phyloP scores from a whole-genome alignment of 2,797 vertebrate genomes.

The Sorex maritimensis region DNA sequence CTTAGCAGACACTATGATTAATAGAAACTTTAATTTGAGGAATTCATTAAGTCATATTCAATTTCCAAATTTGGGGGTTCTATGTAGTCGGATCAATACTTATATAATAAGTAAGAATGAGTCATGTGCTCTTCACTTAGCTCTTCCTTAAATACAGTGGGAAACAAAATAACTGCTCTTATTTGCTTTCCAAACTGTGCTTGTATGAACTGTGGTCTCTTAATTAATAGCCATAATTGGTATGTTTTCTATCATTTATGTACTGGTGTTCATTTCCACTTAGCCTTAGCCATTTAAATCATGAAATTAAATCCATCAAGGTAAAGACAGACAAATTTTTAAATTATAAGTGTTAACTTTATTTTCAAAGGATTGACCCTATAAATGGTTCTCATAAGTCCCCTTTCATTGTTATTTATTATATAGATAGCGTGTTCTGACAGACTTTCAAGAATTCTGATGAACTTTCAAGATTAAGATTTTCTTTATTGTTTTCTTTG shows the following conservation, averaged over 20 bases:
- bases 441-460: too few species aligned
- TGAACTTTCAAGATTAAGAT: too few species aligned
- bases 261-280: not conserved
- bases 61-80: slow-evolving; percentile 23
- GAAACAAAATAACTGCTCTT: not conserved
- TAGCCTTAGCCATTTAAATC: not conserved
- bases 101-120: not conserved
- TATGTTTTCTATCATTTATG: not conserved
- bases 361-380: not conserved
- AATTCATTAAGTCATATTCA: slow-evolving; percentile 20
- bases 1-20: not conserved
- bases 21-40: not conserved
- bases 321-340: slow-evolving; percentile 13
- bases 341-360: slow-evolving; percentile 39
- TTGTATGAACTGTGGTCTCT: not conserved
- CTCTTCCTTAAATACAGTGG: not conserved
- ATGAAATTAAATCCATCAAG: slow-evolving; percentile 20
- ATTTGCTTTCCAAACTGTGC: not conserved
- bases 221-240: not conserved
- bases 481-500: too few species aligned
- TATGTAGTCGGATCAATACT: slow-evolving; percentile 10
- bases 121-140: slow-evolving; percentile 1
- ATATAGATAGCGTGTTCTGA: too few species aligned
- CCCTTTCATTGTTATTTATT: not conserved
- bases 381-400: not conserved